Percentiles rank a stretch among this genome's conserved stretches.
Conservation (phyloP, 2,888 invertebrate genomes). For the Chironomus riparius region DNA sequence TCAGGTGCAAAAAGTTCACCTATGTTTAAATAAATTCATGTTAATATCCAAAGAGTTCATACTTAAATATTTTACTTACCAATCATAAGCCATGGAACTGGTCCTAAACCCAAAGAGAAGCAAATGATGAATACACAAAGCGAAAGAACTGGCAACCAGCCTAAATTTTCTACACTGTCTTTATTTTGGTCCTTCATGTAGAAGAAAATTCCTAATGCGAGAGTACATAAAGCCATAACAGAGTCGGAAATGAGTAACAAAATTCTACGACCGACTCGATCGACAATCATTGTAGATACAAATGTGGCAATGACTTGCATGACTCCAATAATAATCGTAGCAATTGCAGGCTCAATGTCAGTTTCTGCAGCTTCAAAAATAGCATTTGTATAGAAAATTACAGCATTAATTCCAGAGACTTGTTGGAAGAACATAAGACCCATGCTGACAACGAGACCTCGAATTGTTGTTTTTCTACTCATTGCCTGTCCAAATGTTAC, state of each 20-base stretch:
- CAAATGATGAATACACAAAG: constrained; percentile 68
- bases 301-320: constrained; percentile 65
- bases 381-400: constrained; percentile 65
- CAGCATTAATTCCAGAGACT: constrained; percentile 72
- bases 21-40: constrained; percentile 35
- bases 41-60: not conserved
- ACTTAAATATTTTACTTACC: not conserved
- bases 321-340: constrained; percentile 72
- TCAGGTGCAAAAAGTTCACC: constrained; percentile 73
- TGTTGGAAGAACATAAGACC: constrained; percentile 87
- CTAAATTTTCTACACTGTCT: constrained; percentile 44
- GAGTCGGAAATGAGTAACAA: constrained; percentile 62
- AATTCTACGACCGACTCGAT: constrained; percentile 67
- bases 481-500: constrained; percentile 50
- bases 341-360: constrained; percentile 48
- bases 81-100: constrained; percentile 54
- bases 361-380: constrained; percentile 54
- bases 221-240: constrained; percentile 59
- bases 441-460: constrained; percentile 61
- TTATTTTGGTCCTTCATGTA: constrained; percentile 37
- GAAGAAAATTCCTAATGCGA: constrained; percentile 66
- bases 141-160: constrained; percentile 66
- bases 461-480: constrained; percentile 50
- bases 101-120: constrained; percentile 78
- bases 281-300: constrained; percentile 65